Evolutionary conservation across 2,797 vertebrate genomes (phyloP), one percentile per base, ranked within the genome.

Genomic region (Astyanax mexicanus): DNA sequence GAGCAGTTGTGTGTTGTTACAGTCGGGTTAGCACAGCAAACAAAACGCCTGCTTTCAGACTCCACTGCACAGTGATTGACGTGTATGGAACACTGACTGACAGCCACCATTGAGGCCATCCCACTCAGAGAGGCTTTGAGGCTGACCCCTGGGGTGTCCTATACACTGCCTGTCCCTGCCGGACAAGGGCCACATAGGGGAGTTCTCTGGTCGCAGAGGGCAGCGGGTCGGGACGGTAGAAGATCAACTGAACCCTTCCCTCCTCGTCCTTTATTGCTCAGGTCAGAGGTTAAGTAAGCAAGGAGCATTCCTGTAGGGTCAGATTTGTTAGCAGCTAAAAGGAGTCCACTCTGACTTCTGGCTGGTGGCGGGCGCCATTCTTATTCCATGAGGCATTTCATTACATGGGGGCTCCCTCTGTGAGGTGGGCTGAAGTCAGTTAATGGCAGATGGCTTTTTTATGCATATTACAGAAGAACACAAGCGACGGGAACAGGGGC

Each of bases 11-110:
- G 29, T 55, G 69, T 61, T 72, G 58, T 72, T 72, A 80, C 81
- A 77, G 69, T 79, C 52, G 51, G 77, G 70, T 82, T 82, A 80
- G 66, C 44, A 23, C 4, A 23, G 38, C 1, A 35, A 49, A 74
- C 29, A 67, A 62, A 58, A 35, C 38, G 80, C 68, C 11, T n/a
- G 27, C 58, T 71, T 82, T 71, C 32, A 55, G 37, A 42, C 78
- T 37, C 27, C 49, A n/a, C 8, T 12, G 38, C 45, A 38, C 37
- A 2, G 60, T 93, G 92, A 93, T 85, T 92, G 92, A 91, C 92
- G 80, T 86, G 84, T 84, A 88, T 86, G 78, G 84, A 38, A n/a
- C 55, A 78, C 80, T 92, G 91, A 93, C 55, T 49, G 92, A 92
- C 91, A 89, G 87, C 29, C 0, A 4, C 73, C 82, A 88, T 91